Base-by-base conservation (phyloP, 2,113 vertebrate genomes). In the Sialia sialis region DNA sequence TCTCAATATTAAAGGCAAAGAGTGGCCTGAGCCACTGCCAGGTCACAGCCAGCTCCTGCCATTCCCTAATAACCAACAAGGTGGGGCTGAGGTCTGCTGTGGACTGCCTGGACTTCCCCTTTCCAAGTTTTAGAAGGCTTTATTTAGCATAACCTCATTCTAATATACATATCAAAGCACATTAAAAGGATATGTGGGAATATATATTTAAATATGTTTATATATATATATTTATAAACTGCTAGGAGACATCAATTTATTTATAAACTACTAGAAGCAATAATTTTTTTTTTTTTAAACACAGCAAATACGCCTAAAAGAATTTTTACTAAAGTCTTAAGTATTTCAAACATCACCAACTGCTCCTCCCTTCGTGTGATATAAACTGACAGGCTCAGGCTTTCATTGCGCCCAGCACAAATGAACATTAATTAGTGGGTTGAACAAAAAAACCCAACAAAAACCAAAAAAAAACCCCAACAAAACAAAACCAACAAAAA, bases 31-130 rank as follows among this genome's bases (percentile, higher is more conserved):
- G 72, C 20, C 38, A 5, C 16, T 18, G 63, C 29, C 52, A n/a
- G 80, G 64, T 17, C 64, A 56, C 13, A 11, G 60, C 62, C 54
- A 70, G 67, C 58, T 80, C 56, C 55, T 41, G 38, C 6, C 46
- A 16, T 55, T 14, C 43, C n/a, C 16, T 13, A 4, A 9, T 5
- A 34, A 27, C 2, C 0, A 6, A 9, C 18, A 3, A 3, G 6
- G 30, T 29, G 54, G 21, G 32, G 78, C 3, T 4, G 4, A 32
- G 16, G 21, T 17, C 77, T 30, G 54, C 1, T n/a, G n/a, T n/a
- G n/a, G n/a, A 43, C 41, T 44, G 30, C 30, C 26, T 11, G 26
- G 30, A 48, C 36, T 79, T 23, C 32, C 41, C 18, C 14, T 69
- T 30, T 36, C 27, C 49, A 54, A 44, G 6, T 41, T 80, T 76